These are phyloP conservation scores for Festucalex cinctus DNA, from an alignment of 2,113 vertebrate genomes.

Conservation along the genomic window DNA sequence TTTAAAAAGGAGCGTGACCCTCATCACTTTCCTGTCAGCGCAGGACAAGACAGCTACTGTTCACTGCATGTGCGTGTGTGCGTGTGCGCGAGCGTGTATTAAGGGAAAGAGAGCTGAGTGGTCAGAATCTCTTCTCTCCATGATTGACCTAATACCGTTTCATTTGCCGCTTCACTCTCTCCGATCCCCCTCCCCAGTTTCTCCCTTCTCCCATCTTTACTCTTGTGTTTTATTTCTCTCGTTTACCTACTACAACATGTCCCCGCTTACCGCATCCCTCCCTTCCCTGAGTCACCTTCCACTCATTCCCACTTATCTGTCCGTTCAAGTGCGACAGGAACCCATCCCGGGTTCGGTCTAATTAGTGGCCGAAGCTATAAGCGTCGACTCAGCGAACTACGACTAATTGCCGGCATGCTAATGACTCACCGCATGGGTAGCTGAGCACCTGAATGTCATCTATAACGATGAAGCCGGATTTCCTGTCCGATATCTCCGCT, in stretches of 20 bases:
- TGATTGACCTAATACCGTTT: constrained; percentile 71
- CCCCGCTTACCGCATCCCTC: constrained; percentile 23
- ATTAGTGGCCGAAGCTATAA: constrained; percentile 68
- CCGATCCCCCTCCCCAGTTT: constrained; percentile 25
- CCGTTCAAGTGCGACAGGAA: constrained; percentile 63
- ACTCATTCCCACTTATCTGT: constrained; percentile 59
- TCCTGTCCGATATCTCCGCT: constrained; percentile 89
- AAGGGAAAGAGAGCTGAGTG: constrained; percentile 63
- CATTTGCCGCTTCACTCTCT: constrained; percentile 68
- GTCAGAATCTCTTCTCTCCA: constrained; percentile 61
- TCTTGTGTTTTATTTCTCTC: constrained; percentile 31
- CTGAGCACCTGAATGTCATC: constrained; percentile 98
- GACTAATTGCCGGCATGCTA: constrained; percentile 79
- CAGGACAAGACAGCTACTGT: constrained; percentile 69
- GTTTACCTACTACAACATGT: constrained; percentile 20
- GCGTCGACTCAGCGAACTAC: constrained; percentile 66
- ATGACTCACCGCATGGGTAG: constrained; percentile 96
- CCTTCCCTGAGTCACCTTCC: constrained; percentile 64
- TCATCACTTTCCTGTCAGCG: constrained; percentile 59
- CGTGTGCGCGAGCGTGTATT: constrained; percentile 8
- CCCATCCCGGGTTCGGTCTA: constrained; percentile 67
- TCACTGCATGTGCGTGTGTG: constrained; percentile 29
- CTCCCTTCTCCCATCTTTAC: constrained; percentile 5
- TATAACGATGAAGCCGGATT: constrained; percentile 93
- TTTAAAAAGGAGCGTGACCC: constrained; percentile 59